phyloP scores from a whole-genome alignment of 2,888 invertebrate species.

The Xanthia togata region DNA sequence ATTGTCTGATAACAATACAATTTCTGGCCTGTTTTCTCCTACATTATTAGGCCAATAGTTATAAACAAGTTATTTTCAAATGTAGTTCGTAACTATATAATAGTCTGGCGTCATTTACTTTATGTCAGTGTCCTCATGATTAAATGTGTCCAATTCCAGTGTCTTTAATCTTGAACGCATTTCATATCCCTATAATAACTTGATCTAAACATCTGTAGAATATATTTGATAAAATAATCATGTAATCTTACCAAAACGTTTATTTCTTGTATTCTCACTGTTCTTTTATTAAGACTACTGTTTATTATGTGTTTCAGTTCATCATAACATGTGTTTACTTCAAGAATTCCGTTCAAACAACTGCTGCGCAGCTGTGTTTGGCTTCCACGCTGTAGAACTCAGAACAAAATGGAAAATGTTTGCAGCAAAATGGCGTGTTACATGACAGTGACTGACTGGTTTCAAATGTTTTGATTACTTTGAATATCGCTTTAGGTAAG shows the following conservation, averaged over 20 bases:
- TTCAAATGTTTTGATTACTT: neutral
- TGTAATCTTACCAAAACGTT: neutral
- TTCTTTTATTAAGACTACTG: constrained; percentile 21
- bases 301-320: constrained; percentile 50
- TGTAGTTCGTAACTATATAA: neutral
- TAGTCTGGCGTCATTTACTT: neutral
- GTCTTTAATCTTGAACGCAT: neutral
- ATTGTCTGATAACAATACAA: neutral
- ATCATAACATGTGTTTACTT: constrained; percentile 39
- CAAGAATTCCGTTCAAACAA: constrained; percentile 36
- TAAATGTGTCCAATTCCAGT: neutral
- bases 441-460: neutral
- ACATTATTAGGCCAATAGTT: neutral
- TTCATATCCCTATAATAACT: neutral
- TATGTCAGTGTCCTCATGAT: neutral
- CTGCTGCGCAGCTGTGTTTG: constrained; percentile 41
- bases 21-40: neutral
- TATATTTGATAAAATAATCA: neutral
- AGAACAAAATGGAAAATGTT: constrained; percentile 38
- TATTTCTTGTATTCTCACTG: neutral
- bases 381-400: neutral
- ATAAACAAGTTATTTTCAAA: neutral
- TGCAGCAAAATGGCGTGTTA: constrained; percentile 12
- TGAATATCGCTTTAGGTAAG: constrained; percentile 9
- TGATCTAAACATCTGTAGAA: neutral